These are phyloP conservation scores for Blera fallax DNA, from an alignment of 2,888 invertebrate species.

Conservation along the genomic window DNA sequence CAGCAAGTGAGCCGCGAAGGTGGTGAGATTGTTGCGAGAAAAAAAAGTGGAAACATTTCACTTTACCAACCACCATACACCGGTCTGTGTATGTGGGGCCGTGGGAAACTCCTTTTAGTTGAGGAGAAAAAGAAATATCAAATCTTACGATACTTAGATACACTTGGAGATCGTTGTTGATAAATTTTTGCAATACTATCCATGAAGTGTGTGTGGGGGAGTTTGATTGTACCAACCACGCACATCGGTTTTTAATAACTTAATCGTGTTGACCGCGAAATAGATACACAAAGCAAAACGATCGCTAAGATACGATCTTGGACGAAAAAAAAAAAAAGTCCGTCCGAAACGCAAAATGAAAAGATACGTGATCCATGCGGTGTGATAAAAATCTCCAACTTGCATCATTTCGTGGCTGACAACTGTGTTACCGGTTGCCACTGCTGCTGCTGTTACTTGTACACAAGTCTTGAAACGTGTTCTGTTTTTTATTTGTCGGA, in stretches of 20 bases:
- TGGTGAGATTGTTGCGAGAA: constrained; percentile 47
- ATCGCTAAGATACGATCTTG: constrained; percentile 54
- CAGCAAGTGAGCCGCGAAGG: constrained; percentile 59
- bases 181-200: background rate
- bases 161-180: background rate
- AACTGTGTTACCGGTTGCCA: constrained; percentile 69
- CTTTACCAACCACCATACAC: background rate
- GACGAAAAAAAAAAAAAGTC: constrained; percentile 28
- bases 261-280: constrained; percentile 70
- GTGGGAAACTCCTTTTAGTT: constrained; percentile 29
- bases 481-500: constrained; percentile 33
- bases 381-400: constrained; percentile 65
- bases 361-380: constrained; percentile 65
- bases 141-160: constrained; percentile 6
- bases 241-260: constrained; percentile 59
- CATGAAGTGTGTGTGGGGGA: constrained; percentile 35
- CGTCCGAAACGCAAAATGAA: constrained; percentile 20
- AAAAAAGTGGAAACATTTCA: constrained; percentile 45
- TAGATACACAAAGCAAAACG: constrained; percentile 45
- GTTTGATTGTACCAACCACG: constrained; percentile 39
- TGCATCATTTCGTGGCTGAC: constrained; percentile 69
- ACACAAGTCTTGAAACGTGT: constrained; percentile 53
- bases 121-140: background rate
- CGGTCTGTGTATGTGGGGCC: background rate
- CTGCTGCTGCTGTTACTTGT: background rate